Evolutionary conservation across 2,888 invertebrate genomes (phyloP).

Genomic region (Xestia ashworthii): DNA sequence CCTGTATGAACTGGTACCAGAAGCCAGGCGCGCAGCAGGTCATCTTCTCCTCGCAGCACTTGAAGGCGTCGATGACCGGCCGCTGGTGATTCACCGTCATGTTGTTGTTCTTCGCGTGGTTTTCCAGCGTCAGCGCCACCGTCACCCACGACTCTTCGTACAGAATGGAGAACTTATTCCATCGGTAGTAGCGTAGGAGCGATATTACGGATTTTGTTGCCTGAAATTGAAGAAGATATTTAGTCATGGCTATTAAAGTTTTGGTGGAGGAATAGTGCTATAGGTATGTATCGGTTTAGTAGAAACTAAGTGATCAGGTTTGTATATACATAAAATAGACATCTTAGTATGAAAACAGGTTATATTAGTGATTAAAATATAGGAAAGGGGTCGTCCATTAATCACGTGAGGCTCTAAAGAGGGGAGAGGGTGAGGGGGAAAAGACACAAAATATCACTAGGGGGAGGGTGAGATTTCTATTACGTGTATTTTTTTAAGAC

Average conservation of each 20-base stretch:
- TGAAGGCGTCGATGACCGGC: slow-evolving; percentile 93
- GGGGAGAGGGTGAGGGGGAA: too few species aligned
- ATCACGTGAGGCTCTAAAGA: too few species aligned
- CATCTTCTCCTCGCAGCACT: slow-evolving; percentile 94
- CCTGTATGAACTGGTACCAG: slow-evolving; percentile 96
- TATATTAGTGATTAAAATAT: not conserved
- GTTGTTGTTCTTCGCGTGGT: slow-evolving; percentile 94
- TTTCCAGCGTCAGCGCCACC: slow-evolving; percentile 95
- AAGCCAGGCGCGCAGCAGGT: slow-evolving; percentile 94
- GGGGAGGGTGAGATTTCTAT: too few species aligned
- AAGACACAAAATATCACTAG: too few species aligned
- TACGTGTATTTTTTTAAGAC: too few species aligned
- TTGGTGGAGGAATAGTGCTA: not conserved
- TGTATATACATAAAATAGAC: not conserved
- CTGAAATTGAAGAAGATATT: slow-evolving; percentile 83
- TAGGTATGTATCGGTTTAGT: not conserved
- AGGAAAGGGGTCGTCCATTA: too few species aligned
- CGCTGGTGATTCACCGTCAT: slow-evolving; percentile 96
- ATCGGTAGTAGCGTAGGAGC: slow-evolving; percentile 96
- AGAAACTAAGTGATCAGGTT: not conserved
- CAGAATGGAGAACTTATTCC: slow-evolving; percentile 98
- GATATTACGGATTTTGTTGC: slow-evolving; percentile 98
- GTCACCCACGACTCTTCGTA: slow-evolving; percentile 95
- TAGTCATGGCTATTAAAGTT: not conserved
- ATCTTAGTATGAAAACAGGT: not conserved